Conservation (phyloP, 2,113 vertebrate species). For the Saccopteryx leptura region DNA sequence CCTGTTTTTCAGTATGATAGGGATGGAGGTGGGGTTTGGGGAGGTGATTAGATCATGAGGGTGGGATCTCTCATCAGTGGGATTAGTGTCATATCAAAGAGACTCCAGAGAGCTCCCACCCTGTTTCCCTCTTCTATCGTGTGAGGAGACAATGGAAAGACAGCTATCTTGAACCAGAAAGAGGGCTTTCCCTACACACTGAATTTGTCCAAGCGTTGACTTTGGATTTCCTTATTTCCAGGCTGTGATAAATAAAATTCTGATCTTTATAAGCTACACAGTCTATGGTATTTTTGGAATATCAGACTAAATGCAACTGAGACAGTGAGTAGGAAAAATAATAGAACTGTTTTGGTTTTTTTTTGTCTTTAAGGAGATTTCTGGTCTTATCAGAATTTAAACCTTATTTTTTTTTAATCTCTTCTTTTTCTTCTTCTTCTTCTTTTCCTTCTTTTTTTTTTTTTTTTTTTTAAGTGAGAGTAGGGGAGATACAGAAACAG, state of each 20-base stretch:
- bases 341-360: neutral
- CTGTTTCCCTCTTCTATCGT: neutral
- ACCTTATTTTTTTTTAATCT: neutral
- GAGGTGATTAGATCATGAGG: neutral
- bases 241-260: neutral
- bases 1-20: neutral
- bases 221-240: neutral
- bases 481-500: no score
- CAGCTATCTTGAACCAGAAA: neutral
- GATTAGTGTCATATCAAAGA: neutral
- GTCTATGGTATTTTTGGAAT: neutral
- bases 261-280: neutral
- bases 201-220: neutral
- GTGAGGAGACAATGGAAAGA: neutral
- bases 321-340: neutral
- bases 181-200: no score
- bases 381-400: neutral
- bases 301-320: neutral
- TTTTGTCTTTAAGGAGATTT: neutral
- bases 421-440: neutral
- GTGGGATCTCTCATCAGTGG: neutral
- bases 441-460: no score
- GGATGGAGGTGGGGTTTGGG: neutral
- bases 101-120: accelerated
- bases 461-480: no score